Conservation (phyloP, 2,113 vertebrate genomes). For the Rynchops niger region DNA sequence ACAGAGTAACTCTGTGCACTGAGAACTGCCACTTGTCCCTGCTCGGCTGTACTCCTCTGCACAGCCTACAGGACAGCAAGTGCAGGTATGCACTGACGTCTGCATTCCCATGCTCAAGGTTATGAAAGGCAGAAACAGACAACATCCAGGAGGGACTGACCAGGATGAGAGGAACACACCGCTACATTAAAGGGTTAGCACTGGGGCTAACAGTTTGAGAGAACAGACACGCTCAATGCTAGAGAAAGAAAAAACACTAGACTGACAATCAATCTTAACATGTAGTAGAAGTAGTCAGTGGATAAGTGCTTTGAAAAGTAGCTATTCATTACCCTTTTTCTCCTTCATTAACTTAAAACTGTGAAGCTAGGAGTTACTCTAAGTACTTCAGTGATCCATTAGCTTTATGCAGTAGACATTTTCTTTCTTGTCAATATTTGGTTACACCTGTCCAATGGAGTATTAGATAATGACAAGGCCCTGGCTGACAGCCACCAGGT, state of each 20-base stretch:
- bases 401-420: not conserved
- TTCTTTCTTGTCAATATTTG: not conserved
- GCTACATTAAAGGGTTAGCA: not conserved
- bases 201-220: not conserved
- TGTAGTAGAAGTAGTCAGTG: not conserved
- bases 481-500: not conserved
- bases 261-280: not conserved
- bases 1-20: not conserved
- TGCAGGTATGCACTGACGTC: rapidly evolving
- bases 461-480: not conserved
- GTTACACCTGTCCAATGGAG: not conserved
- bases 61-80: not conserved
- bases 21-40: not conserved
- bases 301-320: not conserved
- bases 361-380: not conserved
- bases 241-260: not conserved
- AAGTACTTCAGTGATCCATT: not conserved
- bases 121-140: not conserved
- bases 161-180: rapidly evolving
- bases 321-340: not conserved
- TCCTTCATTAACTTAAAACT: not conserved
- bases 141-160: not conserved
- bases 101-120: rapidly evolving
- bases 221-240: not conserved
- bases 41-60: rapidly evolving